Evolutionary conservation across 1,140 invertebrate species (phyloP), one percentile per base, ranked within the genome.

Genomic region (Bradysia coprophila): DNA sequence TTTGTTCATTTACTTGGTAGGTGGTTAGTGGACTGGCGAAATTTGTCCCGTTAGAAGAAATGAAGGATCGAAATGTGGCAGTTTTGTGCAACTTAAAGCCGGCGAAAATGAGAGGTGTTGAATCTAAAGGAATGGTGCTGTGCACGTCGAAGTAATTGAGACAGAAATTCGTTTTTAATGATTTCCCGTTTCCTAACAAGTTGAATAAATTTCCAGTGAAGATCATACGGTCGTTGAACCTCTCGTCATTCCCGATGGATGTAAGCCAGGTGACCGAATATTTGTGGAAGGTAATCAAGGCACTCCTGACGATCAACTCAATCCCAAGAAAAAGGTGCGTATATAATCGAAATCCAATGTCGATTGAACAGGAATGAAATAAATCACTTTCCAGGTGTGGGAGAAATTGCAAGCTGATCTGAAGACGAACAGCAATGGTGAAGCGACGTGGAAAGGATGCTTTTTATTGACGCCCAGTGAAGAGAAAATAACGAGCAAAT

Each of bases 21-120:
- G 79, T 94, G 45, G 79, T 93, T 2, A 90, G 84, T 53, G 93
- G 93, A 1, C 67, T 97, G 43, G 92, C 92, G 0, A 83, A 89
- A 54, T 86, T 77, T 65, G 76, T 96, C 31, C 77, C 89, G 36
- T 65, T 87, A 38, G 83, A 93, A 49, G 74, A 94, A 65, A 81
- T 97, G 76, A 65, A 83, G 51, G 71, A 88, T 51, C 71, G 83
- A 49, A 65, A 84, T 65, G 90, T 91, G 1, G 78, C 94, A 3
- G 79, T 95, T 11, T 63, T 97, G 24, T 92, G 89, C 55, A 97
- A 96, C 64, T 67, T 96, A 20, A 96, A 95, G 65, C 77, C 91
- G 32, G 82, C 82, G 20, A 95, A 91, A 69, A 85, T 96, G 73
- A 72, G 86, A 50, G 92, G 91, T 20, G 64, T 96, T 16, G 73